These are phyloP conservation scores for Phyllopteryx taeniolatus DNA, from an alignment of 2,113 vertebrate genomes.

Conservation along the genomic window DNA sequence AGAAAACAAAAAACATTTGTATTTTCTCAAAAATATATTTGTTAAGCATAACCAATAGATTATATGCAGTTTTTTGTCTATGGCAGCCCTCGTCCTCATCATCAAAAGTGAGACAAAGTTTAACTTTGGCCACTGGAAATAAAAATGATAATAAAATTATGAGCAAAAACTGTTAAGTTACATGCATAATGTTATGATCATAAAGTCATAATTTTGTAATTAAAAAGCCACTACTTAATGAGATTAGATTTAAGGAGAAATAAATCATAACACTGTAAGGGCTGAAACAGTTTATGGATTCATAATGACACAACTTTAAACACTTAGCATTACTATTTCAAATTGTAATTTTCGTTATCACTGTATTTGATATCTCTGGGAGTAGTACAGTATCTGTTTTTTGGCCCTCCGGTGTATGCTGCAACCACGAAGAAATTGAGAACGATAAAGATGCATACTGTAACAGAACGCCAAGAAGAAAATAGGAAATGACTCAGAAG, in stretches of 20 bases:
- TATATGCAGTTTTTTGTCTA: too few species aligned
- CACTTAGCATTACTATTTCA: background rate
- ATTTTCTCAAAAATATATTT: too few species aligned
- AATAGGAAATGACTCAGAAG: background rate
- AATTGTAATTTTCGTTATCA: background rate
- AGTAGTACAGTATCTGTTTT: background rate
- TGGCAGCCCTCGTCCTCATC: background rate
- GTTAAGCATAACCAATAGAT: too few species aligned
- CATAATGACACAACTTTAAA: background rate
- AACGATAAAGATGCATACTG: background rate
- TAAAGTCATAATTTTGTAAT: background rate
- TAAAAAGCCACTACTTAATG: background rate
- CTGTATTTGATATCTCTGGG: background rate
- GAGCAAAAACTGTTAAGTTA: background rate
- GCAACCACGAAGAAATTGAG: background rate
- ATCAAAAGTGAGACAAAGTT: background rate
- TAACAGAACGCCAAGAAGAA: background rate
- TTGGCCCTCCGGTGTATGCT: background rate
- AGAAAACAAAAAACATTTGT: too few species aligned
- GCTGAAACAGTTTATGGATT: background rate
- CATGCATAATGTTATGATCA: background rate
- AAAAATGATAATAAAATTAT: background rate
- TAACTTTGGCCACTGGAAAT: background rate
- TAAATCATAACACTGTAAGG: background rate
- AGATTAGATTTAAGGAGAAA: background rate